Conservation (phyloP, 2,797 vertebrate genomes). For the Platyrinchus mystaceus region DNA sequence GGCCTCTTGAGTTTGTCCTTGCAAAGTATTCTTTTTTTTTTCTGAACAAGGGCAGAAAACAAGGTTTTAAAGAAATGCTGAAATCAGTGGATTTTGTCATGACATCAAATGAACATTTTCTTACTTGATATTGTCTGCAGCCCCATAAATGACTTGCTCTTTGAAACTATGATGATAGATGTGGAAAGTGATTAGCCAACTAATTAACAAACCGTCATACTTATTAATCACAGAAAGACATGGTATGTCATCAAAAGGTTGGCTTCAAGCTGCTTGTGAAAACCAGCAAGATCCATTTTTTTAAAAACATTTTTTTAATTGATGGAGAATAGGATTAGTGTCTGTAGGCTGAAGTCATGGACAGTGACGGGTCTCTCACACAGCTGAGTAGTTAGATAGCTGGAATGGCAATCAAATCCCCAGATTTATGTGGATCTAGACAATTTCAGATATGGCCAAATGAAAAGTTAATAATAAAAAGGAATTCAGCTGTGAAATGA, state of each 20-base stretch:
- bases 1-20: neutral
- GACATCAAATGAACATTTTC: neutral
- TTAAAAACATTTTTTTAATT: neutral
- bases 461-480: constrained; percentile 38
- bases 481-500: constrained; percentile 68
- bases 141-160: neutral
- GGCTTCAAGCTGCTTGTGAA: neutral
- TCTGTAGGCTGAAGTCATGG: neutral
- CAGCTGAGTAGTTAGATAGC: neutral
- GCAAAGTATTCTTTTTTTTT: neutral
- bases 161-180: neutral
- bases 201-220: constrained; percentile 19
- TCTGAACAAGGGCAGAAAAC: neutral
- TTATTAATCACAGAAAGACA: constrained; percentile 11
- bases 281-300: neutral
- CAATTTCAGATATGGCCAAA: constrained; percentile 39
- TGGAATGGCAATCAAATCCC: neutral
- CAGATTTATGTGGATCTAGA: constrained; percentile 38
- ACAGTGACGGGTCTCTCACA: neutral
- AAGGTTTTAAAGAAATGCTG: neutral
- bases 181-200: neutral
- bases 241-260: neutral
- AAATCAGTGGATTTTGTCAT: neutral
- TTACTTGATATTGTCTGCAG: neutral
- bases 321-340: neutral